Evolutionary conservation across 2,113 vertebrate genomes (phyloP).

Genomic region (Chiloscyllium plagiosum): DNA sequence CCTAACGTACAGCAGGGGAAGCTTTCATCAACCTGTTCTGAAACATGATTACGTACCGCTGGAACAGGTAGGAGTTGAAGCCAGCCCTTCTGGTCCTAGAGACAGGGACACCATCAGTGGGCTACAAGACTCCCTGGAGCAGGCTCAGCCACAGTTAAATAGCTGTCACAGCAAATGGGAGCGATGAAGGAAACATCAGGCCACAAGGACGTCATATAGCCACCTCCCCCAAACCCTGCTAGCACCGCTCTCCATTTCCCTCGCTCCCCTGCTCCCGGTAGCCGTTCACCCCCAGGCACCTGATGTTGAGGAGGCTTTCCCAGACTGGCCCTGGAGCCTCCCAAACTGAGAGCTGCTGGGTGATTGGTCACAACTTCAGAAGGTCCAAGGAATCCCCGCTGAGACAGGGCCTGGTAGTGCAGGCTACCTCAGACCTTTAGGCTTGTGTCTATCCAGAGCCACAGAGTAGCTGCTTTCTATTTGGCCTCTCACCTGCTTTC

Average conservation of each 20-base stretch:
- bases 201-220: neutral
- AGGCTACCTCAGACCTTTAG: neutral
- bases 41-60: too few species aligned
- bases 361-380: neutral
- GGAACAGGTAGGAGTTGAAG: too few species aligned
- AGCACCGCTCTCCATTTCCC: neutral
- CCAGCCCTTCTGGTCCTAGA: too few species aligned
- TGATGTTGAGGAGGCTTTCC: neutral
- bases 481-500: neutral
- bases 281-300: too few species aligned
- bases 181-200: neutral
- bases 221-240: neutral
- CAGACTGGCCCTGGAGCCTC: neutral
- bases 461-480: neutral
- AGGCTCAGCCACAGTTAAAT: neutral
- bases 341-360: neutral
- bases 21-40: neutral
- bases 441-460: neutral
- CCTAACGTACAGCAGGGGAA: neutral
- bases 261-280: neutral
- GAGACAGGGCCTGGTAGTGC: neutral
- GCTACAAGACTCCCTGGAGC: too few species aligned
- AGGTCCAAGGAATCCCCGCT: neutral
- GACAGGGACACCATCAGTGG: too few species aligned
- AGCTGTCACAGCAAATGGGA: neutral